Evolutionary conservation across 2,888 invertebrate genomes (phyloP), one percentile per base, ranked within the genome.

Genomic region (Strigamia maritima): DNA sequence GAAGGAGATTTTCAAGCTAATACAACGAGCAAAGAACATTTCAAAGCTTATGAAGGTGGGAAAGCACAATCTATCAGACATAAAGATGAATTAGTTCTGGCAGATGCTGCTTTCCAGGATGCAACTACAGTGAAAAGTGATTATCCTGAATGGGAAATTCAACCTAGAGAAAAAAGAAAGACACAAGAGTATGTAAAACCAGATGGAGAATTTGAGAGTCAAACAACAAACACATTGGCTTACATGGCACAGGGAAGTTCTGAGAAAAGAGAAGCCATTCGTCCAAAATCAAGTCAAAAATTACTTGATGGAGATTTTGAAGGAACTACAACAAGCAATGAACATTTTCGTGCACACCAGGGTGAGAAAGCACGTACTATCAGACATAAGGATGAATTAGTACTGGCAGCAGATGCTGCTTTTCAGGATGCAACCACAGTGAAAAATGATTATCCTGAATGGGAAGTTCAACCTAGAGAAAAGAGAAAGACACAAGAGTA

Each of bases 221-320:
- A n/a, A 44, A 77, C 77, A 12, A 77, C 77, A 7, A 44, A 8
- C 8, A 35, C 8, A 12, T 19, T 8, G 7, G 77, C 38, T 10
- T 77, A 14, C 24, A 12, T 14, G 77, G 44, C 38, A 19, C 24
- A 8, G 19, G 38, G 10, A 10, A 24, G 14, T 24, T 10, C 26
- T 10, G 38, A 44, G 16, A 10, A 19, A 14, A 44, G 10, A n/a
- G 16, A 60, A 60, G 26, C 78, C 1, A 14, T 31, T n/a, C 24
- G 78, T 6, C 78, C 78, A 10, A 54, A 65, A 65, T 8, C 60
- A 2, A 31, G 26, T 54, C 65, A 28, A 14, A 65, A 65, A 19
- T 2, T 60, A 22, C 6, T 19, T 60, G 78, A 78, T 65, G 78
- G 78, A 16, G 35, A 54, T 10, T 26, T 78, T 28, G 65, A 78